A percentile compares a stretch with the other conserved stretches of the same genome.
Evolutionary conservation across 2,888 invertebrate genomes (phyloP).

Genomic region (Nephrocerus scutellatus): DNA sequence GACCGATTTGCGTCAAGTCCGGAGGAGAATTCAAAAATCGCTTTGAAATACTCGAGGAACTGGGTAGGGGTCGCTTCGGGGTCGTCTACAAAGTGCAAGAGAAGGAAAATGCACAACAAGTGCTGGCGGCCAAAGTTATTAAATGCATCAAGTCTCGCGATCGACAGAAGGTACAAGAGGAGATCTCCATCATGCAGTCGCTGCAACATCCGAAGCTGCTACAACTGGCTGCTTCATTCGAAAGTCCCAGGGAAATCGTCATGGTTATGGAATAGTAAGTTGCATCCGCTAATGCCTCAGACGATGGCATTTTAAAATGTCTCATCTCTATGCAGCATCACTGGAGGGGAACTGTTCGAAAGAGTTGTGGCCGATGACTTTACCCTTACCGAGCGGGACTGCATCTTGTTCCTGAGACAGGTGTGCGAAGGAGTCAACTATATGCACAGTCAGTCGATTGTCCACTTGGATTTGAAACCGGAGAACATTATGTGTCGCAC

Average conservation of each 20-base stretch:
- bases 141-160: slow-evolving; percentile 66
- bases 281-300: no score
- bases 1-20: slow-evolving; percentile 33
- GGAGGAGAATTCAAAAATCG: slow-evolving; percentile 55
- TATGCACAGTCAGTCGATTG: slow-evolving; percentile 76
- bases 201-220: slow-evolving; percentile 79
- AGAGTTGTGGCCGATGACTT: slow-evolving; percentile 89
- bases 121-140: slow-evolving; percentile 77
- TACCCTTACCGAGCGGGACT: slow-evolving; percentile 79
- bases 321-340: slow-evolving; percentile 58
- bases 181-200: slow-evolving; percentile 80
- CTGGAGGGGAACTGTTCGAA: slow-evolving; percentile 90
- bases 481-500: slow-evolving; percentile 92
- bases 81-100: slow-evolving; percentile 64
- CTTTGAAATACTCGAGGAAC: slow-evolving; percentile 63
- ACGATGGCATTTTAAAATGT: no score
- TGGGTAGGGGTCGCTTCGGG: slow-evolving; percentile 71
- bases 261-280: slow-evolving; percentile 91
- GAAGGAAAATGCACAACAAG: slow-evolving; percentile 53
- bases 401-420: slow-evolving; percentile 79
- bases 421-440: slow-evolving; percentile 87
- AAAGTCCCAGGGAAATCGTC: slow-evolving; percentile 67
- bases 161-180: slow-evolving; percentile 68
- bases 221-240: slow-evolving; percentile 74
- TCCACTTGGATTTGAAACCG: slow-evolving; percentile 90